Evolutionary conservation across 2,113 vertebrate genomes (phyloP).

Genomic region (Amazona guildingii): DNA sequence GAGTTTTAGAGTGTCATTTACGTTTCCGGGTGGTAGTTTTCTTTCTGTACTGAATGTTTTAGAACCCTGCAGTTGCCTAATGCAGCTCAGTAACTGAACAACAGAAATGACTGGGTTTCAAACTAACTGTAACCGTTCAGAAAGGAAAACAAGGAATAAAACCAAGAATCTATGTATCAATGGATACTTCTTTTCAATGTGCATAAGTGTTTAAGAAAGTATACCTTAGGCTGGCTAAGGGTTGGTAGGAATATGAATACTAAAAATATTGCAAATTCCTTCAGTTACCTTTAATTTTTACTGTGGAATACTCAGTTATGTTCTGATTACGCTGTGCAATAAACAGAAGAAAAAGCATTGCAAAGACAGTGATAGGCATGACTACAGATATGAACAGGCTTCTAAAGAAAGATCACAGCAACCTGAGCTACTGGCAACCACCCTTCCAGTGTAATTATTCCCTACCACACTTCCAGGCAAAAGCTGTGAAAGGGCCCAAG

Average conservation of each 20-base stretch:
- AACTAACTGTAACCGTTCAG: not conserved
- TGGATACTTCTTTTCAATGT: not conserved
- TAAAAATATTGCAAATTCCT: not conserved
- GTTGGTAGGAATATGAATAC: not conserved
- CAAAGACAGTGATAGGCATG: not conserved
- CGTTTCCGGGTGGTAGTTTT: not conserved
- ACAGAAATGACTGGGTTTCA: not conserved
- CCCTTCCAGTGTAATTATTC: not conserved
- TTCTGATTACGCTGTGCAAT: not conserved
- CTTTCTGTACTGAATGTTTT: not conserved
- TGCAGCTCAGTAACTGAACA: not conserved
- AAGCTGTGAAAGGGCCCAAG: accelerated
- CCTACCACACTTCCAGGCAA: not conserved
- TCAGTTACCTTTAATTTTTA: not conserved
- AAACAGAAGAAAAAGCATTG: not conserved
- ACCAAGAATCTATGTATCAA: not conserved
- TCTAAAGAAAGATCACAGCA: not conserved
- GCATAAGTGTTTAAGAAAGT: not conserved
- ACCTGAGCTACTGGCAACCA: not conserved
- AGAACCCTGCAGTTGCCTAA: not conserved
- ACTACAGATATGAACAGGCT: not conserved
- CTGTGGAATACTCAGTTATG: not conserved
- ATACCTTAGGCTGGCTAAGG: not conserved
- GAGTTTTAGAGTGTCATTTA: not conserved
- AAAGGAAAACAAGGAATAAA: not conserved